phyloP scores from a whole-genome alignment of 2,113 vertebrate species.

The Dicaeum eximium region DNA sequence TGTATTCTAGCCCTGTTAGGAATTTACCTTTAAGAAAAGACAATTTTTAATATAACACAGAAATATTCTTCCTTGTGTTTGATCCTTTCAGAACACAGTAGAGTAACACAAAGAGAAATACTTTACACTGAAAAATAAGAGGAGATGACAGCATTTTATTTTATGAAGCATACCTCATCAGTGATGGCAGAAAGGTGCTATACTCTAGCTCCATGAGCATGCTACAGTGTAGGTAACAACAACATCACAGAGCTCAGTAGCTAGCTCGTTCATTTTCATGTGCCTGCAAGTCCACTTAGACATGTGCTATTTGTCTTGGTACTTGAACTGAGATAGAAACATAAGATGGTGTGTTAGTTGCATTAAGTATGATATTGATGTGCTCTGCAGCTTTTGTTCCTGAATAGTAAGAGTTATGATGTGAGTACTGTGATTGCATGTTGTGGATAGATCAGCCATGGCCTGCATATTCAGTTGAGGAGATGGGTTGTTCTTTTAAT shows the following conservation, averaged over 20 bases:
- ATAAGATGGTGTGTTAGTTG: neutral
- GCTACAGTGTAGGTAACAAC: conserved; percentile 25
- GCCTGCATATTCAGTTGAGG: neutral
- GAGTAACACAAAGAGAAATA: conserved; percentile 43
- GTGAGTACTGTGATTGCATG: neutral
- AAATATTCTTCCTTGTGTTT: conserved; percentile 51
- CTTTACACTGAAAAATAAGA: conserved; percentile 49
- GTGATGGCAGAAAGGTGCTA: conserved; percentile 38
- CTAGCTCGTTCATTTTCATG: neutral
- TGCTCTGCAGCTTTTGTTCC: neutral
- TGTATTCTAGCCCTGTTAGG: neutral
- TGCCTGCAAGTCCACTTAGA: neutral
- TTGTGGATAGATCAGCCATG: neutral
- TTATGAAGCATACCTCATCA: conserved; percentile 41
- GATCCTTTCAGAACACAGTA: conserved; percentile 48
- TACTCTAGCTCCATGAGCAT: conserved; percentile 45
- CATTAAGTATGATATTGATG: neutral
- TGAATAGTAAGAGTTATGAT: neutral
- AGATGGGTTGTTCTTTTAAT: neutral
- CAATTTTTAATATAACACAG: neutral
- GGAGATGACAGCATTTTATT: conserved; percentile 52
- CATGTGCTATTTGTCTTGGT: neutral
- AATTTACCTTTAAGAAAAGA: neutral
- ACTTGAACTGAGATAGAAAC: neutral
- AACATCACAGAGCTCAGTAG: neutral